These are phyloP conservation scores for Entomobrya multifasciata DNA, from an alignment of 2,888 invertebrate genomes.

Conservation along the genomic window DNA sequence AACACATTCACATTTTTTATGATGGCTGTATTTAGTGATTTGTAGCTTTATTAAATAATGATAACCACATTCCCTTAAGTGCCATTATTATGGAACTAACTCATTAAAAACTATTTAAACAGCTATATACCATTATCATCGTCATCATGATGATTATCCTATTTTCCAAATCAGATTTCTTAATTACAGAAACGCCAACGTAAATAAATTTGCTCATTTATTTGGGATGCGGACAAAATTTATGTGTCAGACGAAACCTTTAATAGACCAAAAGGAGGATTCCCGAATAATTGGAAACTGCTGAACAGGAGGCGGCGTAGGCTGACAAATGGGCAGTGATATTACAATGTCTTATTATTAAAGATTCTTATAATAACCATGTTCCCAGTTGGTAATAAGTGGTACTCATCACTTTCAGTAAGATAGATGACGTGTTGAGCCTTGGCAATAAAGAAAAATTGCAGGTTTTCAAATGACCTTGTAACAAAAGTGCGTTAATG, in stretches of 20 bases:
- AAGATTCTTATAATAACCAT: background rate
- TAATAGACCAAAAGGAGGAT: background rate
- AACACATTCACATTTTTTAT: background rate
- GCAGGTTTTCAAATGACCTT: constrained; percentile 63
- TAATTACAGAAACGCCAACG: constrained; percentile 66
- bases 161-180: constrained; percentile 61
- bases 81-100: constrained; percentile 29
- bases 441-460: constrained; percentile 55
- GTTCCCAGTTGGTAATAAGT: background rate
- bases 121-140: constrained; percentile 11
- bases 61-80: constrained; percentile 14
- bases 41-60: constrained; percentile 33
- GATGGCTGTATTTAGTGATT: constrained; percentile 18
- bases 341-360: too few species aligned
- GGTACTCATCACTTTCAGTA: constrained; percentile 23
- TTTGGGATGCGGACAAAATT: constrained; percentile 28
- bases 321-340: constrained; percentile 29
- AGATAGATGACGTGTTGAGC: background rate
- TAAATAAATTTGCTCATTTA: constrained; percentile 19
- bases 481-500: constrained; percentile 41
- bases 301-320: constrained; percentile 29
- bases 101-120: constrained; percentile 60
- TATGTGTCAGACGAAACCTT: background rate
- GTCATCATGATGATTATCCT: constrained; percentile 12
- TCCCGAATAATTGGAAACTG: constrained; percentile 2